These are phyloP conservation scores for Drosophila lutescens DNA, from an alignment of 2,888 invertebrate genomes.

Conservation along the genomic window DNA sequence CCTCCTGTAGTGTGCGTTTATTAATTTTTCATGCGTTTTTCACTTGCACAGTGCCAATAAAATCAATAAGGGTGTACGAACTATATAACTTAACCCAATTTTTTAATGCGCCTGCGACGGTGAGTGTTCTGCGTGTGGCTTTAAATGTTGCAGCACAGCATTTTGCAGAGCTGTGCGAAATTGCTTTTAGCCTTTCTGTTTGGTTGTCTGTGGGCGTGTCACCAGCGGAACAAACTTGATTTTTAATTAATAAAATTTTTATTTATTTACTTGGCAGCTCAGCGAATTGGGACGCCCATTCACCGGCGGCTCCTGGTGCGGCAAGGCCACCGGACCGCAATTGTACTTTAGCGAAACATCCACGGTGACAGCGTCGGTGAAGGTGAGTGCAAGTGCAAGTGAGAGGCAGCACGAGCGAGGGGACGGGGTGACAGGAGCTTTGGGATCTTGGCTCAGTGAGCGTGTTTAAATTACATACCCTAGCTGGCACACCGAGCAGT, in stretches of 20 bases:
- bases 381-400: slow-evolving; percentile 84
- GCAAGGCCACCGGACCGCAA: slow-evolving; percentile 91
- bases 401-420: neutral
- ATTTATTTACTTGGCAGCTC: slow-evolving; percentile 86
- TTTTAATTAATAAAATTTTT: slow-evolving; percentile 71
- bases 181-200: slow-evolving; percentile 48
- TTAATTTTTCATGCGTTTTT: slow-evolving; percentile 59
- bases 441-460: neutral
- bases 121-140: slow-evolving; percentile 6
- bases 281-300: slow-evolving; percentile 94
- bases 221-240: slow-evolving; percentile 57
- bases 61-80: slow-evolving; percentile 42
- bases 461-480: slow-evolving; percentile 1
- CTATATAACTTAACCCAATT: slow-evolving; percentile 59
- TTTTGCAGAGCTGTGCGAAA: slow-evolving; percentile 29
- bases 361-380: slow-evolving; percentile 93
- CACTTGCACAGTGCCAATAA: slow-evolving; percentile 39
- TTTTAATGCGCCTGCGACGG: slow-evolving; percentile 38
- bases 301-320: slow-evolving; percentile 96
- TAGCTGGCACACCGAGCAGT: neutral
- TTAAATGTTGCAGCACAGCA: slow-evolving; percentile 51
- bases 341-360: slow-evolving; percentile 96
- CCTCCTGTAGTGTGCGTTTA: slow-evolving; percentile 45
- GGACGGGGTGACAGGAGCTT: neutral
- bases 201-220: slow-evolving; percentile 25